Conservation (phyloP, 2,888 invertebrate genomes). For the Diachrysia chrysitis region DNA sequence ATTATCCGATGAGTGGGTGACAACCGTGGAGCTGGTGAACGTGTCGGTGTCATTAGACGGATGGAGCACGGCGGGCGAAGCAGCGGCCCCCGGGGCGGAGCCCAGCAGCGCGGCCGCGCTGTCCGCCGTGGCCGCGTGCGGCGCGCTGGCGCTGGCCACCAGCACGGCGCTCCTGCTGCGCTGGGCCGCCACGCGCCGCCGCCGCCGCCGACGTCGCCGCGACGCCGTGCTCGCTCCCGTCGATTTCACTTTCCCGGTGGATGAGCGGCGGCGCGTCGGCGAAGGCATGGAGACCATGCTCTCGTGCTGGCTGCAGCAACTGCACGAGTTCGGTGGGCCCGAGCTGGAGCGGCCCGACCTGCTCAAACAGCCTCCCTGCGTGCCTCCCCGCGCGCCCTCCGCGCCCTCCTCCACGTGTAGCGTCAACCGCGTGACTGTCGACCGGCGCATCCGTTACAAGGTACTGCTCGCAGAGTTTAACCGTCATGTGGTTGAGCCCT, state of each 20-base stretch:
- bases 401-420: conserved; percentile 88
- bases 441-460: conserved; percentile 95
- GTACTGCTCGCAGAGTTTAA: conserved; percentile 82
- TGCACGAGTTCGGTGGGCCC: conserved; percentile 95
- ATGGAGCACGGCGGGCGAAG: conserved; percentile 41
- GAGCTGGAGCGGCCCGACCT: conserved; percentile 96
- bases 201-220: conserved; percentile 63
- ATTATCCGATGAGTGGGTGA: conserved; percentile 58
- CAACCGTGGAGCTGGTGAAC: conserved; percentile 58
- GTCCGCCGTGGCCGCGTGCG: conserved; percentile 36
- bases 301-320: conserved; percentile 95
- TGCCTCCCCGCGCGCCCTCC: conserved; percentile 75
- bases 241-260: conserved; percentile 72
- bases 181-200: conserved; percentile 60
- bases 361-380: conserved; percentile 91
- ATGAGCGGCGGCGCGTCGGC: conserved; percentile 78
- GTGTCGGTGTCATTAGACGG: conserved; percentile 50
- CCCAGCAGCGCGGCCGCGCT: conserved; percentile 42
- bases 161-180: conserved; percentile 53
- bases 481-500: neutral
- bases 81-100: conserved; percentile 14
- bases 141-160: conserved; percentile 46
- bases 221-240: conserved; percentile 65
- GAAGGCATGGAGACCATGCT: conserved; percentile 96
- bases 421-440: conserved; percentile 85